Base-by-base conservation (phyloP, 2,113 vertebrate genomes). In the Heteronetta atricapilla region DNA sequence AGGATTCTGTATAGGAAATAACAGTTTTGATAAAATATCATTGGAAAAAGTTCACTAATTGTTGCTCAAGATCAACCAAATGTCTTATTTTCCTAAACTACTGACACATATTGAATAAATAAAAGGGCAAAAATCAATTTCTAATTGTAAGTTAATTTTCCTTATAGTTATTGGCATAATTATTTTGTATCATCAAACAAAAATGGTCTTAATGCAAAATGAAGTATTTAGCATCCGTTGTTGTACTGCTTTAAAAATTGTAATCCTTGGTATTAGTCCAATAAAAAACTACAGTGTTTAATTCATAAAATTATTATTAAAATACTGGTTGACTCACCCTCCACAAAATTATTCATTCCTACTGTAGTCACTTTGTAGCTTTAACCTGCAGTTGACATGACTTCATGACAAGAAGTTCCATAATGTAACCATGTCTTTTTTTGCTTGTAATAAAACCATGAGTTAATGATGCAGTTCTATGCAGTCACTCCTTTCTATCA, bases 21-120 rank as follows among this genome's bases (percentile, higher is more conserved):
- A 26, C 25, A 48, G 5, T 56, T 90, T 72, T 72, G 23, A 75
- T 48, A 26, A 78, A 75, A 79, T 26, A 2, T 55, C 36, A 62
- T 20, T 10, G 63, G 69, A 75, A 64, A 10, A 36, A 17, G 3
- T 26, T 86, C 33, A 48, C 5, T 40, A 55, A 69, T 5, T 68
- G 11, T 6, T 1, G 5, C 48, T 89, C 0, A 0, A 31, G 56
- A 64, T 2, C 5, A 92, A n/a, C 0, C 59, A 83, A 77, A 83
- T 29, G 1, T 40, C 38, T 42, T 48, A 2, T 76, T 91, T 87
- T 75, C 20, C 55, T 78, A 26, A 89, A 33, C 4, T 42, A 38
- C 22, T 19, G 3, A 11, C 2, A 26, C 48, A 40, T 0, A 19
- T 3, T 34, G 7, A 40, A 48, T 23, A 46, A 44, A 62, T 23